Percentiles rank a stretch among this genome's conserved stretches.
Evolutionary conservation across 1,140 invertebrate species (phyloP).

Genomic region (Drosophila tani): DNA sequence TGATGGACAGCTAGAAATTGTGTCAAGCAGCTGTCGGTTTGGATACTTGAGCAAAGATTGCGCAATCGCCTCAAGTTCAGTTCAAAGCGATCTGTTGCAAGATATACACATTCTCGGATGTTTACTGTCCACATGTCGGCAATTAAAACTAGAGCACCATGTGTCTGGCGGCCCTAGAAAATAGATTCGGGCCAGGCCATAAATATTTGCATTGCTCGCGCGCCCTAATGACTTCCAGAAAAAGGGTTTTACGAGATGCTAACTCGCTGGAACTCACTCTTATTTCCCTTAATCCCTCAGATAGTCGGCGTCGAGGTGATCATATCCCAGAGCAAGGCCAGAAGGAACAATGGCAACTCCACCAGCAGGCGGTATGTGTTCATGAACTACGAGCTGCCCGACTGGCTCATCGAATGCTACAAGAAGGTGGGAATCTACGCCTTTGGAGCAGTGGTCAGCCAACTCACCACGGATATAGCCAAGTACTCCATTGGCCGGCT

Average conservation of each 20-base stretch:
- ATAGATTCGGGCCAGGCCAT: conserved; percentile 43
- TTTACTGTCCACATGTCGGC: conserved; percentile 52
- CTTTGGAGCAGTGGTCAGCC: conserved; percentile 93
- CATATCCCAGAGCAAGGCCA: conserved; percentile 38
- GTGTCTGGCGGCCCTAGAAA: conserved; percentile 40
- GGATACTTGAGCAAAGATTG: conserved; percentile 54
- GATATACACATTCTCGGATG: conserved; percentile 15
- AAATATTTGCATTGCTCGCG: conserved; percentile 40
- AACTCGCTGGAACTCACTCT: conserved; percentile 41
- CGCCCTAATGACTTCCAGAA: conserved; percentile 28
- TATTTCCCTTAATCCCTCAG: conserved; percentile 39
- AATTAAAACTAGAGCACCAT: conserved; percentile 58
- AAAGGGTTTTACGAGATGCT: conserved; percentile 71
- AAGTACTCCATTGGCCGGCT: conserved; percentile 97
- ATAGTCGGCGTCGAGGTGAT: conserved; percentile 67
- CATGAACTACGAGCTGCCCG: conserved; percentile 88
- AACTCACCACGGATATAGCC: conserved; percentile 94
- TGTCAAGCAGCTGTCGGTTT: conserved; percentile 71
- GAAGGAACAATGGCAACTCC: conserved; percentile 36
- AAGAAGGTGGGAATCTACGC: conserved; percentile 91
- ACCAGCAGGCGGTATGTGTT: conserved; percentile 76
- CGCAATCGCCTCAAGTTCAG: conserved; percentile 72
- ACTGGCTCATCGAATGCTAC: conserved; percentile 91
- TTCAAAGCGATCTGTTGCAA: conserved; percentile 50
- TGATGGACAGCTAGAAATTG: conserved; percentile 53